Evolutionary conservation across 2,113 vertebrate species (phyloP), one percentile per base, ranked within the genome.

Genomic region (Helogale parvula): DNA sequence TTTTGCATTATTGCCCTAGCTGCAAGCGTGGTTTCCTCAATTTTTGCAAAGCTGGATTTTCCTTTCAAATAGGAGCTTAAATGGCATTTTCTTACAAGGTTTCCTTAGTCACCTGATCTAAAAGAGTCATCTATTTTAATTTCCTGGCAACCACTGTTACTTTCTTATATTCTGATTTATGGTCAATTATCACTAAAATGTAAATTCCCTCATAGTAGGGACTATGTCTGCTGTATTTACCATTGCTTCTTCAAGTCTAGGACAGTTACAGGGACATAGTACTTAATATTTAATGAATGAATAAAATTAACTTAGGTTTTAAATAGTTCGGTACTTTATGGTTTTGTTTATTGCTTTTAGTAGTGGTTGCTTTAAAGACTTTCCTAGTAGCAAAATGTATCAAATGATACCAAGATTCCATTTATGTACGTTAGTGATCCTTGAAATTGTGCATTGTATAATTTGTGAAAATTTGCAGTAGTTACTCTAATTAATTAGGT

Each of bases 391-490:
- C 21, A 93, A 69, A 89, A 77, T 27, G 16, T 77, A 81, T 89
- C 45, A 91, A 69, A 91, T 66, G 66, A 33, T 50, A 92, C 81
- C 35, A 65, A 85, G n/a, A 52, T 69, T 1, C 6, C 25, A 74
- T 90, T 89, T 72, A 90, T 65, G 31, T 45, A 74, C 10, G 6
- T 33, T 45, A 95, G 29, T 63, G 8, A 76, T 35, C 29, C 77
- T 88, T 96, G 60, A 92, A 98, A 96, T 91, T 88, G 29, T 74
- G 33, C 17, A 95, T 10, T 82, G 45, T n/a, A 86, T 87, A 72
- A 82, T 35, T 69, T 93, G n/a, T 84, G 31, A 94, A 77, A 88
- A 93, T 69, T 60, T 57, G 3, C 12, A 96, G 25, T 13, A 54
- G 2, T 50, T 93, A 72, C 92, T 77, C 15, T 33, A 77, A 52